Evolutionary conservation across 2,888 invertebrate genomes (phyloP), one percentile per base, ranked within the genome.

Genomic region (Clanis bilineata): DNA sequence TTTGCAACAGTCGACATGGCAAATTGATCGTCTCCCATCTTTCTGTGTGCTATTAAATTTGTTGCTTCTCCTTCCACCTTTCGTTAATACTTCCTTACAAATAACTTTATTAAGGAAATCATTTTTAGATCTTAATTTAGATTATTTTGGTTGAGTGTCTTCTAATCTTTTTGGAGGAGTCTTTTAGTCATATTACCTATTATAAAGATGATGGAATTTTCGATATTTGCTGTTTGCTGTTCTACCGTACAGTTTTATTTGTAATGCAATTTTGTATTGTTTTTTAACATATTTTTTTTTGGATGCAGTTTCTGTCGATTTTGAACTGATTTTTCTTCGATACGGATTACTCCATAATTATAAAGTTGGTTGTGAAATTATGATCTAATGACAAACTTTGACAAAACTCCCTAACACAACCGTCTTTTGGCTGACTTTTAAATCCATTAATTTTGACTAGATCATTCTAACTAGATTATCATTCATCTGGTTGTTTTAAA

Each of bases 11-110:
- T 64, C 54, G 32, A 38, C 55, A 56, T 45, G 58, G 44, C 28
- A 63, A 71, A 71, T 69, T 71, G 69, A 70, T 70, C 64, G 64
- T 61, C 65, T 28, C 59, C 58, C 56, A 63, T 63, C 64, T 66
- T 64, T 62, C 58, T 51, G 54, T 60, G 56, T 44, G 62, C 57
- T 58, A 59, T 66, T 65, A 62, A 60, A 67, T 65, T 66, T 67
- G 62, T 62, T 68, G 63, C 62, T 56, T 3, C 28, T 51, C 25
- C 12, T 23, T n/a, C 6, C 6, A 23, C 45, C 45, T 45, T 44
- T 22, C 22, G 44, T 44, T 44, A 21, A 22, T 28, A 23, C 32
- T 18, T 47, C 7, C 47, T 15, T 41, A 47, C 45, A 45, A 47
- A 28, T 47, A 25, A 47, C 28, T 51, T 44, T 44, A 44, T 44